Evolutionary conservation across 2,113 vertebrate species (phyloP).

Genomic region (Dicentrarchus labrax): DNA sequence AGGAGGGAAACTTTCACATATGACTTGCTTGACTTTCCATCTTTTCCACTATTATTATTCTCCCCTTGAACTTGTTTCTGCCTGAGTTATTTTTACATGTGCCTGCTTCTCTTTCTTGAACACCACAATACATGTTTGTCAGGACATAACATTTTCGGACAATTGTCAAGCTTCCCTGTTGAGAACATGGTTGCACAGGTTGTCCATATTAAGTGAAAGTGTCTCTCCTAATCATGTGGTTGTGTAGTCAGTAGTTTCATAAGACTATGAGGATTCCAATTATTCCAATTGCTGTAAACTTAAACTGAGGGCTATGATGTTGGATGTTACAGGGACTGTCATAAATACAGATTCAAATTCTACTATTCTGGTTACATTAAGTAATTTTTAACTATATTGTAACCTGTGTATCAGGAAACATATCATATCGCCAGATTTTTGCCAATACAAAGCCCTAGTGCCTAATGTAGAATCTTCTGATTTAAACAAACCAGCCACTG

Average conservation of each 20-base stretch:
- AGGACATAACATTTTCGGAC: conserved; percentile 19
- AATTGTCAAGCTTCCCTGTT: conserved; percentile 30
- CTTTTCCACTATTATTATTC: conserved; percentile 64
- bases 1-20: conserved; percentile 74
- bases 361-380: too few species aligned
- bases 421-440: too few species aligned
- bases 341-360: too few species aligned
- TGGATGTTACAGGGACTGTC: too few species aligned
- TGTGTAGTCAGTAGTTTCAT: background rate
- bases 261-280: background rate
- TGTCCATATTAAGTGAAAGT: conserved; percentile 31
- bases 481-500: too few species aligned
- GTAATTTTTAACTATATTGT: too few species aligned
- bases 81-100: conserved; percentile 56
- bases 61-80: conserved; percentile 62
- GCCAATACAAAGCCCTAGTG: too few species aligned
- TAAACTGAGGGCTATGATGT: too few species aligned
- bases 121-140: conserved; percentile 15
- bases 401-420: too few species aligned
- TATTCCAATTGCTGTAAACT: too few species aligned
- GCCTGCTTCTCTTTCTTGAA: conserved; percentile 48
- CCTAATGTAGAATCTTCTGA: too few species aligned
- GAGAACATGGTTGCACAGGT: conserved; percentile 19
- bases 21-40: conserved; percentile 74
- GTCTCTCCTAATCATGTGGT: background rate